Percentiles rank a stretch among this genome's conserved stretches.
These are phyloP conservation scores for Pollenia griseotomentosa DNA, from an alignment of 2,888 invertebrate species.

Conservation along the genomic window DNA sequence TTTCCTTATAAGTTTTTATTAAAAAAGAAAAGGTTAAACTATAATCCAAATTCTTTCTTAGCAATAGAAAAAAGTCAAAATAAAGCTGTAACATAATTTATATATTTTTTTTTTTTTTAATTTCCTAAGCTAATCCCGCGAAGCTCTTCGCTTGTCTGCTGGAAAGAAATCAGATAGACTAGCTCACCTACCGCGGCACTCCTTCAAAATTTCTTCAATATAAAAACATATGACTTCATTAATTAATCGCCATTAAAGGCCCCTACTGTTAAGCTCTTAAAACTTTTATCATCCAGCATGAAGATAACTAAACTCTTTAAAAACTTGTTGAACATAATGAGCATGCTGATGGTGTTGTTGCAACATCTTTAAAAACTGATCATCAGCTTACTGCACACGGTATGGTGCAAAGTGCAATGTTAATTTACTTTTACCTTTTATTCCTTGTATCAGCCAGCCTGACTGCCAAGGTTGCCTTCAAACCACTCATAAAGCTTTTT, in stretches of 20 bases:
- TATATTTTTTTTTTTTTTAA: too few species aligned
- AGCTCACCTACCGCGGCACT: too few species aligned
- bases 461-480: conserved; percentile 54
- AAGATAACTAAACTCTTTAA: neutral
- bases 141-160: too few species aligned
- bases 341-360: conserved; percentile 65
- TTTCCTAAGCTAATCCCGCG: too few species aligned
- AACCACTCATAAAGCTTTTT: conserved; percentile 54
- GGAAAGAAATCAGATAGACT: too few species aligned
- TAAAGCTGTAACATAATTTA: too few species aligned
- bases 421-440: conserved; percentile 52
- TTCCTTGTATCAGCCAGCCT: conserved; percentile 47
- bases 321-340: conserved; percentile 64
- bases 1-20: too few species aligned
- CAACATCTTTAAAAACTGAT: conserved; percentile 66
- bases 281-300: neutral
- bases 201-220: too few species aligned
- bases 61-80: too few species aligned
- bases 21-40: too few species aligned
- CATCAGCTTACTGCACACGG: conserved; percentile 68
- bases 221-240: neutral
- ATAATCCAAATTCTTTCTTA: too few species aligned
- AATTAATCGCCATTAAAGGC: conserved; percentile 16
- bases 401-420: conserved; percentile 71
- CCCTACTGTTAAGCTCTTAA: conserved; percentile 6